Conservation (phyloP, 2,113 vertebrate species). For the Paratilapia polleni region DNA sequence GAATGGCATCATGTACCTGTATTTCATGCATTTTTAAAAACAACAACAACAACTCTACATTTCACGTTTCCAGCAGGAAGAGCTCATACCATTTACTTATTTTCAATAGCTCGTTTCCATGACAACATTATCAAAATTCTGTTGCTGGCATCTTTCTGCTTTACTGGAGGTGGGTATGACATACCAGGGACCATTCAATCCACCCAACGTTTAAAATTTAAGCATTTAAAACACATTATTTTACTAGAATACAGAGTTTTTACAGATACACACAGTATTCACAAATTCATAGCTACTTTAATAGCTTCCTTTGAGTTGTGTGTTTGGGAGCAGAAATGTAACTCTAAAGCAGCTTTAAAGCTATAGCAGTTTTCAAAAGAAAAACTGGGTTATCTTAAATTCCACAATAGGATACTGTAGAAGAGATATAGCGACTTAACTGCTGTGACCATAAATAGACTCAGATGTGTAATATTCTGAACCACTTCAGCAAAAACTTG, state of each 20-base stretch:
- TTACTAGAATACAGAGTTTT: background rate
- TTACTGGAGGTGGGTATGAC: slow-evolving; percentile 13
- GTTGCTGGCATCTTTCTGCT: slow-evolving; percentile 22
- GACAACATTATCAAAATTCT: slow-evolving; percentile 48
- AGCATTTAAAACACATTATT: background rate
- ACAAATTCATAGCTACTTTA: slow-evolving; percentile 1
- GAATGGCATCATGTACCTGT: background rate
- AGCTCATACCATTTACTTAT: slow-evolving; percentile 18
- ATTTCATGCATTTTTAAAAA: slow-evolving; percentile 27
- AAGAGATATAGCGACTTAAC: slow-evolving; percentile 30
- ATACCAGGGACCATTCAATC: slow-evolving; percentile 20
- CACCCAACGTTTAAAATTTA: background rate
- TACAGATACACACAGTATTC: background rate
- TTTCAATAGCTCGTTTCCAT: slow-evolving; percentile 51
- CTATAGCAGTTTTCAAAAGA: slow-evolving; percentile 2
- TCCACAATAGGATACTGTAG: slow-evolving; percentile 33
- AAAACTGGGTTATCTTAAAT: slow-evolving; percentile 52
- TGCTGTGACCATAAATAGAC: slow-evolving; percentile 53
- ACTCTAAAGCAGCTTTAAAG: slow-evolving; percentile 41
- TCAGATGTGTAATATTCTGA: slow-evolving; percentile 51
- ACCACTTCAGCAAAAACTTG: slow-evolving; percentile 43
- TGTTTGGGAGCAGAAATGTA: slow-evolving; percentile 10
- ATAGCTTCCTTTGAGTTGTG: slow-evolving; percentile 1
- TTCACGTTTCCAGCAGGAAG: slow-evolving; percentile 19
- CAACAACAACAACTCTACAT: background rate